A percentile compares a stretch with the other conserved stretches of the same genome.
These are phyloP conservation scores for Hirudinaria manillensis DNA, from an alignment of 2,888 invertebrate species.

Conservation along the genomic window DNA sequence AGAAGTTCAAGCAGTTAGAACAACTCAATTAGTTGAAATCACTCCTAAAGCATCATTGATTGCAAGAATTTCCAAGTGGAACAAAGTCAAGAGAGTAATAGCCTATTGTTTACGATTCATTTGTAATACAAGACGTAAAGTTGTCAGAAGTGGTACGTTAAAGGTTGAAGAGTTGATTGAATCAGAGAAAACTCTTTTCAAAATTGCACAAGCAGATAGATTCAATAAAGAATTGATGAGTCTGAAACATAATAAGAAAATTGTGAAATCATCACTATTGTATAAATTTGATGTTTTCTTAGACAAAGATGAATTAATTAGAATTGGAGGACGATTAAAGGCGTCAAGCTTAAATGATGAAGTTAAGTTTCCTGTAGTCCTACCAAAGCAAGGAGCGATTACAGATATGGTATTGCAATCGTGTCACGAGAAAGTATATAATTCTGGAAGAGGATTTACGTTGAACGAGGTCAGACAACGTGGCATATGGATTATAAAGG, in stretches of 20 bases:
- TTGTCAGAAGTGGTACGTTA: too few species aligned
- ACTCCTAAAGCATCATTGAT: neutral
- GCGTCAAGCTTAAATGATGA: neutral
- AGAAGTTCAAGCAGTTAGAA: neutral
- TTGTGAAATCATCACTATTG: neutral
- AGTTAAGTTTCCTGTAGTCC: conserved; percentile 21
- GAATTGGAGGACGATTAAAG: conserved; percentile 22
- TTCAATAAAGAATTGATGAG: neutral
- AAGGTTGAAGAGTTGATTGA: neutral
- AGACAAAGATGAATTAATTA: neutral
- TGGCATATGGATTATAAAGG: conserved; percentile 20
- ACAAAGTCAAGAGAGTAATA: conserved; percentile 5
- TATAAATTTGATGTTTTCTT: neutral
- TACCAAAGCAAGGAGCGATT: conserved; percentile 31
- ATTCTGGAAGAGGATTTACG: conserved; percentile 30
- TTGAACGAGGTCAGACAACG: conserved; percentile 32
- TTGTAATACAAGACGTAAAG: conserved; percentile 20
- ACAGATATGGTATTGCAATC: conserved; percentile 28
- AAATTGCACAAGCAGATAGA: neutral
- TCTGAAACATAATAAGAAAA: neutral
- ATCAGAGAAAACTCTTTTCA: neutral
- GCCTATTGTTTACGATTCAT: conserved; percentile 4
- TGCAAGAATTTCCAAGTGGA: neutral
- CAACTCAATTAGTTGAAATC: neutral
- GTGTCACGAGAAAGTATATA: conserved; percentile 18